A percentile compares a stretch with the other conserved stretches of the same genome.
Conservation (phyloP, 2,113 vertebrate species). For the Serinus canaria region DNA sequence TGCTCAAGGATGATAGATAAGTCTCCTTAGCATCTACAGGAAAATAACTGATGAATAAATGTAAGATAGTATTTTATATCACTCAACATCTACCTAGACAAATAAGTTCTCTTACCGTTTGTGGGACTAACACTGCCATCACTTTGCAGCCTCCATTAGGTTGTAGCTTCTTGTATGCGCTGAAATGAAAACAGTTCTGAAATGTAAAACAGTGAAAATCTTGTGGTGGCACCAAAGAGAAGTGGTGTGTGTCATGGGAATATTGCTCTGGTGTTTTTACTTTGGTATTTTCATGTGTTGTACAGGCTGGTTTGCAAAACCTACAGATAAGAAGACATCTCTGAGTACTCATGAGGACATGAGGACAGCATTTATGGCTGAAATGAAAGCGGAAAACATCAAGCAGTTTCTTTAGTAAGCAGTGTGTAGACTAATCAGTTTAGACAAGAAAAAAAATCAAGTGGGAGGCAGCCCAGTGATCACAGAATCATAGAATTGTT, state of each 20-base stretch:
- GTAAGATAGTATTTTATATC: background rate
- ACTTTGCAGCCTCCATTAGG: background rate
- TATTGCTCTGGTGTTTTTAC: background rate
- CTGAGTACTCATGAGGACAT: background rate
- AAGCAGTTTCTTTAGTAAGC: constrained; percentile 86
- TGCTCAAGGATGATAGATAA: background rate
- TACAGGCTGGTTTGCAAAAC: constrained; percentile 87
- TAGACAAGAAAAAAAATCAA: background rate
- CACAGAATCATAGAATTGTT: background rate
- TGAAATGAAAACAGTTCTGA: background rate
- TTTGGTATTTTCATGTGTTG: constrained; percentile 30
- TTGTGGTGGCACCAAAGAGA: background rate
- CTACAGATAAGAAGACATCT: constrained; percentile 20
- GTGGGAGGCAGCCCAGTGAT: background rate
- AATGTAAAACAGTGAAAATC: background rate
- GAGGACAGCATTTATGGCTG: constrained; percentile 81
- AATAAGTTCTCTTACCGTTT: background rate
- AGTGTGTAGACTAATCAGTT: background rate
- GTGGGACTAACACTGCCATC: background rate
- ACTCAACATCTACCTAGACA: background rate
- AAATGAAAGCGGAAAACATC: constrained; percentile 89
- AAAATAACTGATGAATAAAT: background rate
- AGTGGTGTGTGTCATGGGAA: background rate
- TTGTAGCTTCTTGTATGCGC: background rate
- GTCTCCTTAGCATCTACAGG: background rate